Percentiles rank a stretch among this genome's conserved stretches.
These are phyloP conservation scores for Clunio marinus DNA, from an alignment of 2,888 invertebrate genomes.

Conservation along the genomic window DNA sequence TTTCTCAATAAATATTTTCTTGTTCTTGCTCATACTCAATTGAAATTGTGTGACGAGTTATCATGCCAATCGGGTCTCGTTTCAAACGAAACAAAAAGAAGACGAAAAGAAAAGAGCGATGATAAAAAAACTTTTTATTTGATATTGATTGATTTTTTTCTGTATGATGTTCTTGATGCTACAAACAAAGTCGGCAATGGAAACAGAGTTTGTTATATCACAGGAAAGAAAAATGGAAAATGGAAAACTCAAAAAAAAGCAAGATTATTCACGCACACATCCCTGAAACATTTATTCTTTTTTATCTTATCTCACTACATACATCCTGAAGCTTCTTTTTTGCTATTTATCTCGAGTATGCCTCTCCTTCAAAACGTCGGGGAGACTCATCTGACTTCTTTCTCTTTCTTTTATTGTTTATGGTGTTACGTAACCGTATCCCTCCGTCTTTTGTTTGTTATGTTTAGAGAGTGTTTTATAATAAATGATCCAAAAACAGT, in stretches of 20 bases:
- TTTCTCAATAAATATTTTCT: no score
- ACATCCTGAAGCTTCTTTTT: background rate
- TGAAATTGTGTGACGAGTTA: slow-evolving; percentile 24
- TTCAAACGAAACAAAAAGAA: background rate
- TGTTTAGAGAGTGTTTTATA: slow-evolving; percentile 29
- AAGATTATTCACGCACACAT: background rate
- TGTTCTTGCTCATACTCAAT: no score
- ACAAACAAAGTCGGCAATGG: background rate
- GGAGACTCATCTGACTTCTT: background rate
- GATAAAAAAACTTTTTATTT: slow-evolving; percentile 24
- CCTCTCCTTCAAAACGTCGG: background rate
- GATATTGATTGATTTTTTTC: slow-evolving; percentile 34
- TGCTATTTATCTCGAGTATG: slow-evolving; percentile 19
- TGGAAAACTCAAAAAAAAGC: background rate
- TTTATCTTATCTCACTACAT: background rate
- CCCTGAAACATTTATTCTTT: background rate
- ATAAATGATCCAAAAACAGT: slow-evolving; percentile 25
- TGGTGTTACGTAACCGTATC: slow-evolving; percentile 25
- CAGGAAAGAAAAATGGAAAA: background rate
- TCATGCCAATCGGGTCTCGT: background rate
- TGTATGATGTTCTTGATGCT: slow-evolving; percentile 15
- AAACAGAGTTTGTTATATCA: background rate
- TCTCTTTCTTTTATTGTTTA: background rate
- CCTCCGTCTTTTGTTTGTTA: slow-evolving; percentile 10
- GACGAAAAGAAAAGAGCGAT: slow-evolving; percentile 2